These are phyloP conservation scores for Todiramphus chloris DNA, from an alignment of 2,113 vertebrate genomes.

Conservation along the genomic window DNA sequence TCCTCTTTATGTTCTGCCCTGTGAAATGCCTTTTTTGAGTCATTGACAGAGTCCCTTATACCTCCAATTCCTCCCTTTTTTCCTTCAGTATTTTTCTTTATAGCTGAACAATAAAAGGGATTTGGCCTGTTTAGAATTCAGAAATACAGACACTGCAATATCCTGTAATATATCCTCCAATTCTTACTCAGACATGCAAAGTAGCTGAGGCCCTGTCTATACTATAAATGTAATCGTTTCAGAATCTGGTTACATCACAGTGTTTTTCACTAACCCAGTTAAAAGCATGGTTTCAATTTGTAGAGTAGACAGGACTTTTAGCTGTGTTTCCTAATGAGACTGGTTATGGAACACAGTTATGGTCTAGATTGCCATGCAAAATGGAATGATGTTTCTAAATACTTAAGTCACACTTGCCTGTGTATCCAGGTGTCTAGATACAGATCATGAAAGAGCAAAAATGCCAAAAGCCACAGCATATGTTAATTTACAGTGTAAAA, in stretches of 20 bases:
- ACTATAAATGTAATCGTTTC: conserved; percentile 17
- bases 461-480: not conserved
- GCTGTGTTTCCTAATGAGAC: conserved; percentile 1
- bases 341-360: not conserved
- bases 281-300: conserved; percentile 54
- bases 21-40: not conserved
- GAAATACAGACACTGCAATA: conserved; percentile 52
- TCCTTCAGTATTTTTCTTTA: not conserved
- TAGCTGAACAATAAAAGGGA: not conserved
- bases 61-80: not conserved
- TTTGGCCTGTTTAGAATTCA: conserved; percentile 47
- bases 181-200: conserved; percentile 53
- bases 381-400: not conserved
- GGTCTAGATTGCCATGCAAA: not conserved
- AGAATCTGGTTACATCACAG: conserved; percentile 33
- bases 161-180: conserved; percentile 56
- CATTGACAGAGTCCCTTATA: not conserved
- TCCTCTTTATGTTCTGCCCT: not conserved
- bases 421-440: not conserved
- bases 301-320: conserved; percentile 15
- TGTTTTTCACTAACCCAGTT: conserved; percentile 25
- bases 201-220: conserved; percentile 13
- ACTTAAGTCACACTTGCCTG: not conserved
- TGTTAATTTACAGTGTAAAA: not conserved
- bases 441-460: not conserved